Conservation (phyloP, 2,888 invertebrate species). For the Pteria penguin region DNA sequence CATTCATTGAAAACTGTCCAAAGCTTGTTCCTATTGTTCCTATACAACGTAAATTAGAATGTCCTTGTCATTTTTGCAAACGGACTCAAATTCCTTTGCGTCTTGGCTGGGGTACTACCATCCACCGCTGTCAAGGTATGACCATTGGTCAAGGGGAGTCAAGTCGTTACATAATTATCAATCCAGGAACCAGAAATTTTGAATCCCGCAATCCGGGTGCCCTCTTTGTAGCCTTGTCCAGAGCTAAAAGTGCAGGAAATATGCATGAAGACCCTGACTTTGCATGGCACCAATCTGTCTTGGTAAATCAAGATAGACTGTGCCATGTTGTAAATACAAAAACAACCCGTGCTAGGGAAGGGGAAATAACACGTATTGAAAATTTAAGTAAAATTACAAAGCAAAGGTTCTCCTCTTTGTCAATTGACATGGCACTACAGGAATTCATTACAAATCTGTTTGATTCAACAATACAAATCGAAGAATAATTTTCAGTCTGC, state of each 20-base stretch:
- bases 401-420: background rate
- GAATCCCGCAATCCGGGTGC: slow-evolving; percentile 42
- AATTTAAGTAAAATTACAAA: background rate
- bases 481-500: too few relatives aligned
- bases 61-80: slow-evolving; percentile 42
- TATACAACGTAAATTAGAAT: slow-evolving; percentile 48
- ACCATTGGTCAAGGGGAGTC: slow-evolving; percentile 53
- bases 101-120: slow-evolving; percentile 55
- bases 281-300: slow-evolving; percentile 40
- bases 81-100: slow-evolving; percentile 50
- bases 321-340: slow-evolving; percentile 40
- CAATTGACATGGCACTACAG: background rate
- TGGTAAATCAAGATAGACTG: slow-evolving; percentile 42
- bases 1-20: slow-evolving; percentile 41
- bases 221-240: slow-evolving; percentile 43
- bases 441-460: background rate
- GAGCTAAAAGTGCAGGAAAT: slow-evolving; percentile 40
- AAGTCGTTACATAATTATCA: slow-evolving; percentile 50
- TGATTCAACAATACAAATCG: background rate
- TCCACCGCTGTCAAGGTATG: slow-evolving; percentile 59
- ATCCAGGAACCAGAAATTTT: slow-evolving; percentile 38
- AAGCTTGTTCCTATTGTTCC: slow-evolving; percentile 54
- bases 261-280: slow-evolving; percentile 37
- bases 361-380: slow-evolving; percentile 24
- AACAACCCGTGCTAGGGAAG: slow-evolving; percentile 26